Evolutionary conservation across 2,888 invertebrate genomes (phyloP), one percentile per base, ranked within the genome.

Genomic region (Meiosimyza decipiens): DNA sequence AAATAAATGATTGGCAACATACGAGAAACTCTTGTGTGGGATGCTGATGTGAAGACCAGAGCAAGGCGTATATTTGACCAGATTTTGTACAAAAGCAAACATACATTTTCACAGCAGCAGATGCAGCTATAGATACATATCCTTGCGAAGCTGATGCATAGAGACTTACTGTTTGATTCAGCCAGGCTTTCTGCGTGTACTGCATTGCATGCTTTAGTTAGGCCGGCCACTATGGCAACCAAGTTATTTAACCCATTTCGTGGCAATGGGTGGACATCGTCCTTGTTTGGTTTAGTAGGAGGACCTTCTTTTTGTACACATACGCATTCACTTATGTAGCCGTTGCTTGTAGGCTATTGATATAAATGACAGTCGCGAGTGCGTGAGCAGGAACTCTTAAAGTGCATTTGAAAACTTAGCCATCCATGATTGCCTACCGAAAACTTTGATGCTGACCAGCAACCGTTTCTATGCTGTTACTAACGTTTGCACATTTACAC

Each of bases 191-290:
- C 13, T 60, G 60, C 15, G 33, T 60, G 40, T 16, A n/a, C n/a
- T 62, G 60, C 60, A 62, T 33, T 67, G 52, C 57, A 67, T 71
- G 64, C 71, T 64, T 72, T 54, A 69, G 69, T 71, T 63, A 68
- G 69, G 69, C 69, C 73, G 65, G 40, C 66, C 50, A 55, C 62
- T 55, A 52, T 22, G 40, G 59, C 73, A 73, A 64, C 64, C 64
- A 52, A 62, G 65, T 59, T 73, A 7, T 1, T 9, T 40, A 70
- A 70, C 73, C 73, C 57, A 73, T 73, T 69, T 66, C 54, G 66
- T 62, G 52, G 57, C 64, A 49, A 59, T 59, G 18, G 59, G 13
- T 59, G 13, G 59, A 18, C n/a, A 13, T 13, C 16, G n/a, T 13
- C 18, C 3, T 18, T 3, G 16, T 28, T 9, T 12, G 18, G 59